Evolutionary conservation across 2,797 vertebrate genomes (phyloP).

Genomic region (Zalophus californianus): DNA sequence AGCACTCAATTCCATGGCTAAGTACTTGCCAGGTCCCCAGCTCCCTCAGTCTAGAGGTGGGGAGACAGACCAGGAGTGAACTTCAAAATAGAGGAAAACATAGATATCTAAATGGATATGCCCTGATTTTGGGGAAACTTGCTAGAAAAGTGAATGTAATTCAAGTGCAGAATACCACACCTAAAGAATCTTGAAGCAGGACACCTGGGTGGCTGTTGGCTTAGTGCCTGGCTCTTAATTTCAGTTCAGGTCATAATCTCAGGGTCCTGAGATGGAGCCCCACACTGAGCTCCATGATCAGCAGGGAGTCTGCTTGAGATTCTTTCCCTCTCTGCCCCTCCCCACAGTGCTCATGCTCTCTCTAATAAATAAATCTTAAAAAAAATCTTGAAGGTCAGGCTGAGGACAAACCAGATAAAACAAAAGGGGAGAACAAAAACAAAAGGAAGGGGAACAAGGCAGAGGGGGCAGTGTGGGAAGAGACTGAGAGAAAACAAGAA

Average conservation of each 20-base stretch:
- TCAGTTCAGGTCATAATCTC: neutral
- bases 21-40: neutral
- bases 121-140: neutral
- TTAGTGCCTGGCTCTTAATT: neutral
- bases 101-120: neutral
- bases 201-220: neutral
- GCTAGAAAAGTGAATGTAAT: neutral
- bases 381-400: neutral
- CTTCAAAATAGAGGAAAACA: neutral
- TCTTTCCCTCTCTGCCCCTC: neutral
- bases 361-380: neutral
- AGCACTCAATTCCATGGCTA: neutral
- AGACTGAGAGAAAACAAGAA: neutral
- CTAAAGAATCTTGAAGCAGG: neutral
- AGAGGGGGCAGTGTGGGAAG: neutral
- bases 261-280: neutral
- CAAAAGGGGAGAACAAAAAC: too few species aligned
- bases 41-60: neutral
- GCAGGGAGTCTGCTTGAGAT: neutral
- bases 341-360: neutral
- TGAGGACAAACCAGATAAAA: neutral
- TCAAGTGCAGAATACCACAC: too few species aligned
- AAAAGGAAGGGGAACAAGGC: neutral
- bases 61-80: neutral
- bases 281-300: neutral